Conservation (phyloP, 2,113 vertebrate species). For the Terrapene triunguis region DNA sequence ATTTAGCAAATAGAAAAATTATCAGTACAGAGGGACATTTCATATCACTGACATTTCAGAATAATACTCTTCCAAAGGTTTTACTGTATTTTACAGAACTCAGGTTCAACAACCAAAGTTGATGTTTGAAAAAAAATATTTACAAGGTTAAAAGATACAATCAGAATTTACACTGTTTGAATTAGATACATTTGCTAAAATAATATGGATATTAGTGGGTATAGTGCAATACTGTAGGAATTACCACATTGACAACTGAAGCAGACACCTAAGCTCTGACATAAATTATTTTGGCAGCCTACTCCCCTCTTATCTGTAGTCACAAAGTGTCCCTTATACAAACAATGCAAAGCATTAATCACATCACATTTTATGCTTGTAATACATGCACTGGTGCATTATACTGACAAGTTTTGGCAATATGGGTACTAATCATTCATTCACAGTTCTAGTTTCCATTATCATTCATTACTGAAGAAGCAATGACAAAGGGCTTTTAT, state of each 20-base stretch:
- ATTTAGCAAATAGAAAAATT: background rate
- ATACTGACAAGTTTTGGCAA: conserved; percentile 32
- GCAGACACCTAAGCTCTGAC: background rate
- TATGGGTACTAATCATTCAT: conserved; percentile 45
- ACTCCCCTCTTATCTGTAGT: conserved; percentile 36
- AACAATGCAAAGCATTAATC: conserved; percentile 35
- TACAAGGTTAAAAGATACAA: background rate
- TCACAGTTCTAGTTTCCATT: conserved; percentile 22
- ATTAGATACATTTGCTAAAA: background rate
- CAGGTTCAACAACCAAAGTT: background rate
- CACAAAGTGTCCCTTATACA: conserved; percentile 17
- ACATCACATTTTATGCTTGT: conserved; percentile 3
- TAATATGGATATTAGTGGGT: background rate
- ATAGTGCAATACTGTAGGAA: background rate
- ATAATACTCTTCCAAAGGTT: background rate
- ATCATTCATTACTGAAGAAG: conserved; percentile 48
- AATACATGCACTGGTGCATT: background rate
- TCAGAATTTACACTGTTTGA: background rate
- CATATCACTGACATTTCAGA: background rate
- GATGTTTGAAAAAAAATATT: background rate
- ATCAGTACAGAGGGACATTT: background rate
- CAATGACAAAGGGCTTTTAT: conserved; percentile 51
- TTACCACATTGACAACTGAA: background rate
- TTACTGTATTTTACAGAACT: background rate
- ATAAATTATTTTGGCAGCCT: conserved; percentile 2